Evolutionary conservation across 2,113 vertebrate species (phyloP), one percentile per base, ranked within the genome.

Genomic region (Acanthochromis polyacanthus): DNA sequence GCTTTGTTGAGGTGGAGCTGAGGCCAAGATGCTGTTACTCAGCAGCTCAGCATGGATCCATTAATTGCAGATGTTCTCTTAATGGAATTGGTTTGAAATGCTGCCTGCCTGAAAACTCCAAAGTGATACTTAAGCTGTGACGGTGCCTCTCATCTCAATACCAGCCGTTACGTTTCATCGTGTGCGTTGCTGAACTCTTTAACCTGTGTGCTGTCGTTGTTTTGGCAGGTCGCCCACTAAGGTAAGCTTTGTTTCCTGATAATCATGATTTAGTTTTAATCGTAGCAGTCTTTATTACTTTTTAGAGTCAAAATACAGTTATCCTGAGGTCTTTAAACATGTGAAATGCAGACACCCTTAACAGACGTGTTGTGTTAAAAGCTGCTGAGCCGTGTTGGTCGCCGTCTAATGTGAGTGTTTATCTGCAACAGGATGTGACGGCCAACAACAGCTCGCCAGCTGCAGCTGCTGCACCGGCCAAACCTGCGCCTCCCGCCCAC

Each of bases 391-490:
- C 0, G 0, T 23, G 16, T 69, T 61, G 56, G 32, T 70, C 16
- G 69, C 30, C 57, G 40, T 59, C 60, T 73, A 58, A 65, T 2
- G 4, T 10, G n/a, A 25, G 4, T 55, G 25, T 60, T 55, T 46
- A 36, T 83, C 66, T 85, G n/a, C 4, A 0, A 52, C 91, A 97
- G 96, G 98, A 96, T 74, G 95, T 95, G 68, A 95, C 96, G 84
- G 96, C 93, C 71, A 97, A 96, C 81, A 97, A 96, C 86, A 96
- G 96, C 38, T 94, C 96, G 56, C 96, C 96, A n/a, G 95, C 94
- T 67, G 56, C 78, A 17, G 72, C 82, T 30, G 69, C 81, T 45
- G 63, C 96, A 74, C 95, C 95, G n/a, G 87, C 89, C 25, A 91
- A 78, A 20, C 88, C 83, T 1, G 80, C 80, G 0, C 73, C 84